phyloP scores from a whole-genome alignment of 2,113 vertebrate genomes.

The Protobothrops flavoviridis region DNA sequence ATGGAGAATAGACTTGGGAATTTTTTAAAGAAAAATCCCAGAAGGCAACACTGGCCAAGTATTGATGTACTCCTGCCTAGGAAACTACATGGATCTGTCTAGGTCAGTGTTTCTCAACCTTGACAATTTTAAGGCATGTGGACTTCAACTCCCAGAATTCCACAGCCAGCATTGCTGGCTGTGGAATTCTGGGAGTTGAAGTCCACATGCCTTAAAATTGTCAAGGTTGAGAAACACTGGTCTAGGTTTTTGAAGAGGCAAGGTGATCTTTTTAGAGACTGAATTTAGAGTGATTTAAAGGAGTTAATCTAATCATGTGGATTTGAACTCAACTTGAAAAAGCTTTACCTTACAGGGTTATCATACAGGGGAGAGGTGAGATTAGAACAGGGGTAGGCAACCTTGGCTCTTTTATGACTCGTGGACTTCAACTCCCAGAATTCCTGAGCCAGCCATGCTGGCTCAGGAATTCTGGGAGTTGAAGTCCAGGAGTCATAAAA shows the following conservation, averaged over 20 bases:
- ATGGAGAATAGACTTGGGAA: neutral
- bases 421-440: too few relatives aligned
- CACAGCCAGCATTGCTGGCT: too few relatives aligned
- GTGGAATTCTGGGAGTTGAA: too few relatives aligned
- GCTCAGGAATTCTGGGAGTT: too few relatives aligned
- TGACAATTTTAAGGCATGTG: too few relatives aligned
- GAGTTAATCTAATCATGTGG: neutral
- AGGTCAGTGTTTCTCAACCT: too few relatives aligned
- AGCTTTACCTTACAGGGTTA: neutral
- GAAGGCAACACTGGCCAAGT: neutral
- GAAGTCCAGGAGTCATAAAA: too few relatives aligned
- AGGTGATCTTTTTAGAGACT: neutral
- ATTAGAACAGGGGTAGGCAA: neutral
- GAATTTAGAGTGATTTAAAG: neutral
- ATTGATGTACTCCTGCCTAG: neutral
- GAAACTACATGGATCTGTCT: neutral
- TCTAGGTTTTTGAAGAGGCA: neutral
- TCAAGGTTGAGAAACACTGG: too few relatives aligned
- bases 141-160: too few relatives aligned
- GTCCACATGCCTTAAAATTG: too few relatives aligned
- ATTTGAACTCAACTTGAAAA: neutral
- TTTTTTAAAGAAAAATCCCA: neutral
- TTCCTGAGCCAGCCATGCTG: too few relatives aligned
- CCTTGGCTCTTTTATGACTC: too few relatives aligned
- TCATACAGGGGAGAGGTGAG: neutral